Evolutionary conservation across 1,140 invertebrate genomes (phyloP).

Genomic region (Drosophila tsacasi): DNA sequence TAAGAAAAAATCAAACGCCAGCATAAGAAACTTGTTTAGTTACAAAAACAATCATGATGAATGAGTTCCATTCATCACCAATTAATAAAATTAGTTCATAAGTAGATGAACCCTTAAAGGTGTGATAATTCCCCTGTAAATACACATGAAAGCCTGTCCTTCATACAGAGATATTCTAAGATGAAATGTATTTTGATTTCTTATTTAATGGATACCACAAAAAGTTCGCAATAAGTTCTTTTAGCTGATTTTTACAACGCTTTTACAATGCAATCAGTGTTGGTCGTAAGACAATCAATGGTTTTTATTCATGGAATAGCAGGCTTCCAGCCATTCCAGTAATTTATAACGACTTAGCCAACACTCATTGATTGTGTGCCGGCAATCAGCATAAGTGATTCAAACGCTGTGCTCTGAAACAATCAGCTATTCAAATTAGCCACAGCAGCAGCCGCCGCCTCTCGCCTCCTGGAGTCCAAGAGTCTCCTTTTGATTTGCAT

Average conservation of each 20-base stretch:
- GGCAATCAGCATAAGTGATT: conserved; percentile 15
- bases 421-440: conserved; percentile 35
- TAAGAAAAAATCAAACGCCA: not conserved
- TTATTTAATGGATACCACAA: not conserved
- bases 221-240: not conserved
- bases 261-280: not conserved
- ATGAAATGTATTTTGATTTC: not conserved
- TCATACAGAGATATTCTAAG: not conserved
- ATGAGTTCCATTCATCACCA: not conserved
- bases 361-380: conserved; percentile 16
- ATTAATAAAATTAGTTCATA: conserved; percentile 1
- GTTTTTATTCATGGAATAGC: conserved; percentile 1
- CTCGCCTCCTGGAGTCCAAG: not conserved
- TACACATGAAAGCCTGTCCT: not conserved
- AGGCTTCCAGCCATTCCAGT: not conserved
- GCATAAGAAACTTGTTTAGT: not conserved
- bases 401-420: conserved; percentile 10
- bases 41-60: not conserved
- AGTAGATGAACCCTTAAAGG: not conserved
- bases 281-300: not conserved
- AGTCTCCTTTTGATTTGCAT: conserved; percentile 26
- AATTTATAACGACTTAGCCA: conserved; percentile 4
- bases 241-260: not conserved
- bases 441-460: not conserved
- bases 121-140: conserved; percentile 2